Evolutionary conservation across 2,113 vertebrate species (phyloP).

Genomic region (Psittacus erithacus): DNA sequence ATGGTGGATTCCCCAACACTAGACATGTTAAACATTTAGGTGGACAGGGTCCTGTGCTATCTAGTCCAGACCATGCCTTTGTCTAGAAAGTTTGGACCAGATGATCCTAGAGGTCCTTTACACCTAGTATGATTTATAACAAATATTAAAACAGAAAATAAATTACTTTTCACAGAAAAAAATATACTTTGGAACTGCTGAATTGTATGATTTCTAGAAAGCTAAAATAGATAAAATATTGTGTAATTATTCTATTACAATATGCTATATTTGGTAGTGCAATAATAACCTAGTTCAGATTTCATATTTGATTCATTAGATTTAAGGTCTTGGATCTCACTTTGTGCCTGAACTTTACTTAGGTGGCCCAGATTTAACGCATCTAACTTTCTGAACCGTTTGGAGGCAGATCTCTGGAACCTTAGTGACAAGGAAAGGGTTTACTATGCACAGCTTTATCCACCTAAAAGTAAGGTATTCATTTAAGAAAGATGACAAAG

Average conservation of each 20-base stretch:
- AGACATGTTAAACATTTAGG: not conserved
- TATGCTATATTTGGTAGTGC: not conserved
- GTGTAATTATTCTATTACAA: not conserved
- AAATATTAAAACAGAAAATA: not conserved
- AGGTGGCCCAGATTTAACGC: not conserved
- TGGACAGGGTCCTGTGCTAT: not conserved
- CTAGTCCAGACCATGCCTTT: not conserved
- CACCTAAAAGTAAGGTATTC: not conserved
- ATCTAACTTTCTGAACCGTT: not conserved
- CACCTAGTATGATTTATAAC: not conserved
- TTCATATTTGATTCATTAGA: not conserved
- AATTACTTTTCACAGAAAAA: not conserved
- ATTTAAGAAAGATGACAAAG: not conserved
- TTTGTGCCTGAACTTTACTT: not conserved
- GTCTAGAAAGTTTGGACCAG: not conserved
- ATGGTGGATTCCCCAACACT: not conserved
- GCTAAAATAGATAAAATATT: not conserved
- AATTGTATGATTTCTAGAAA: not conserved
- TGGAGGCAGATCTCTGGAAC: not conserved
- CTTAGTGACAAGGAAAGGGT: not conserved
- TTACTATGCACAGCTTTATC: not conserved
- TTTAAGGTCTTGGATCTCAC: not conserved
- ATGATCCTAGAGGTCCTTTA: not conserved
- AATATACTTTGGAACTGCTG: not conserved
- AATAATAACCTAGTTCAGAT: not conserved